Evolutionary conservation across 53 echinoderm and acorn worm genomes (phyloP).

Genomic region (Arbacia lixula): DNA sequence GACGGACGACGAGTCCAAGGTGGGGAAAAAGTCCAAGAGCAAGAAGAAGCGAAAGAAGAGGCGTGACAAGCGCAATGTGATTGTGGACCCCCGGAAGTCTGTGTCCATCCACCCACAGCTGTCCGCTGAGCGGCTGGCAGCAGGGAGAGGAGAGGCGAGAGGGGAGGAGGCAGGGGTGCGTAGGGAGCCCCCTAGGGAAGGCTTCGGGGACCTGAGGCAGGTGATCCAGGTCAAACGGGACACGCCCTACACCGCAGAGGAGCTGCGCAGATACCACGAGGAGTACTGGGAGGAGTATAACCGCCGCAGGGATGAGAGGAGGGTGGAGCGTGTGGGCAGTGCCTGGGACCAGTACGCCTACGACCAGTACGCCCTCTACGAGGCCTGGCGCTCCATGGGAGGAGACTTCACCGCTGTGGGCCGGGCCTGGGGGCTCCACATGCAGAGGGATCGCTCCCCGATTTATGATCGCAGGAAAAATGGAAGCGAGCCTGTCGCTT

Average conservation of each 20-base stretch:
- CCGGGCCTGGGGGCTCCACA: conserved; percentile 74
- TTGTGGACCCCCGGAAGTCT: conserved; percentile 76
- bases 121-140: not conserved
- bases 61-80: conserved; percentile 79
- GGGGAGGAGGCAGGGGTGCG: conserved; percentile 46
- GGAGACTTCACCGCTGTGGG: conserved; percentile 58
- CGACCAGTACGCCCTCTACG: conserved; percentile 65
- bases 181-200: conserved; percentile 45
- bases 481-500: conserved; percentile 1
- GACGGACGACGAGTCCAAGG: conserved; percentile 72
- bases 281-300: conserved; percentile 74
- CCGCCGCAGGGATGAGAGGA: conserved; percentile 60
- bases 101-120: conserved; percentile 59
- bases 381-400: conserved; percentile 65
- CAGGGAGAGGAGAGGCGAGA: conserved; percentile 2
- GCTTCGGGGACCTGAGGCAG: conserved; percentile 75
- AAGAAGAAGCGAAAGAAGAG: conserved; percentile 67
- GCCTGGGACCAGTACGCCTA: conserved; percentile 74
- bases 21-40: conserved; percentile 35
- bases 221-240: conserved; percentile 93
- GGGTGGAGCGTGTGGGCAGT: conserved; percentile 57
- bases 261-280: conserved; percentile 68
- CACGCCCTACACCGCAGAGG: conserved; percentile 56
- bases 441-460: conserved; percentile 81
- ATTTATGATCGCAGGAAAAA: conserved; percentile 61